These are phyloP conservation scores for Metacarcinus magister DNA, from an alignment of 2,888 invertebrate genomes.

Conservation along the genomic window DNA sequence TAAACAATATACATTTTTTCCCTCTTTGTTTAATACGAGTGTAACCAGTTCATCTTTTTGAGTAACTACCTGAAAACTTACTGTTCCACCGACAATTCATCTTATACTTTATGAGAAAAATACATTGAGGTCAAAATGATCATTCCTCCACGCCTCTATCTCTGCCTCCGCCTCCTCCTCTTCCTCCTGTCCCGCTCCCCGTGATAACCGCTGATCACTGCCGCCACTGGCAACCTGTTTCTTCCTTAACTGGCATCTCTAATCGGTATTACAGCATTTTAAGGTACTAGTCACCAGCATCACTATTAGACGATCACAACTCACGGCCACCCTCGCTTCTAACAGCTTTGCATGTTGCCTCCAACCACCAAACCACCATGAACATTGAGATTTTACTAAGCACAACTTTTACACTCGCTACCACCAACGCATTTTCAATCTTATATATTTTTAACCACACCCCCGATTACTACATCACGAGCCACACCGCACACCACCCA, in stretches of 20 bases:
- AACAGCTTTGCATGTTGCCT: neutral
- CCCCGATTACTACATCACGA: neutral
- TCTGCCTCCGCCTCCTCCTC: too few relatives aligned
- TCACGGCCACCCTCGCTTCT: neutral
- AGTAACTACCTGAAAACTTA: neutral
- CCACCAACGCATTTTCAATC: neutral
- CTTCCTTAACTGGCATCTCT: neutral
- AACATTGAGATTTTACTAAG: neutral
- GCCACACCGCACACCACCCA: too few relatives aligned
- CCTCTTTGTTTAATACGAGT: neutral
- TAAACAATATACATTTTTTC: neutral
- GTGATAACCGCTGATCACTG: neutral
- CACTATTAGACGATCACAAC: neutral
- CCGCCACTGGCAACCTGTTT: conserved; percentile 3
- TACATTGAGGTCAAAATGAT: neutral
- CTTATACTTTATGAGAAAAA: neutral
- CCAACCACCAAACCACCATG: neutral
- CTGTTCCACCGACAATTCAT: neutral
- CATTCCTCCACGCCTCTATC: neutral
- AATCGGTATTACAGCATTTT: conserved; percentile 17
- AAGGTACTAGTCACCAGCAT: neutral
- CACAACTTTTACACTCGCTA: neutral
- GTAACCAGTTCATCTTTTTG: neutral
- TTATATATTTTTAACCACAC: too few relatives aligned
- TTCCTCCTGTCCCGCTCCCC: too few relatives aligned